Evolutionary conservation across 2,888 invertebrate species (phyloP), one percentile per base, ranked within the genome.

Genomic region (Synergus itoensis): DNA sequence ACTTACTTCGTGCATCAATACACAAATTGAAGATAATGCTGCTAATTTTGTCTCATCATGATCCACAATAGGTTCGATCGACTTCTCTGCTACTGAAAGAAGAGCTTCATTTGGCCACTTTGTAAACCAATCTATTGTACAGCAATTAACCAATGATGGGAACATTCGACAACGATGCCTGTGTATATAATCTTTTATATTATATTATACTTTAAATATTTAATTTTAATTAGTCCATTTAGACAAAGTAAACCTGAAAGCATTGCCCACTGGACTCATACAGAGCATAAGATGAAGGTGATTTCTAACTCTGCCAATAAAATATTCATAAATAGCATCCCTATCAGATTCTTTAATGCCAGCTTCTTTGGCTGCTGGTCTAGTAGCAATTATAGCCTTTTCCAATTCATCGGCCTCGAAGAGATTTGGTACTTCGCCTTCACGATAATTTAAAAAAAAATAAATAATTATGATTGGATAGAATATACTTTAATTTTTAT

Each of bases 101-200:
- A 98, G 93, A 16, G 98, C 98, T 89, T 98, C 98, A 14, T 95
- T 94, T 0, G 98, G 98, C 98, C 98, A 98, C 88, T 97, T 97
- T 1, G 96, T 95, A 91, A 98, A 98, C 98, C 98, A 98, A 91
- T 98, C 98, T 80, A 98, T 98, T 0, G 98, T 98, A 89, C 98
- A 98, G 90, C 98, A 98, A 92, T 98, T 98, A 65, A 95, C 94
- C 83, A 99, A 93, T 0, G 98, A 98, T 0, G 98, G 99, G 91
- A 98, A 99, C 97, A 98, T 98, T 64, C 98, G 95, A 87, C 98
- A 97, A 9, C 98, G 94, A 62, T 97, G 95, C 82, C 97, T 95
- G 90, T 65, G 43, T 12, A 0, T 21, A 60, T 11, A 65, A 41
- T n/a, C 2, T 5, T 9, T 2, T 64, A 14, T 40, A 12, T 4